Percentiles rank a stretch among this genome's conserved stretches.
phyloP scores from a whole-genome alignment of 2,888 invertebrate species.

The Liodrosophila aerea region DNA sequence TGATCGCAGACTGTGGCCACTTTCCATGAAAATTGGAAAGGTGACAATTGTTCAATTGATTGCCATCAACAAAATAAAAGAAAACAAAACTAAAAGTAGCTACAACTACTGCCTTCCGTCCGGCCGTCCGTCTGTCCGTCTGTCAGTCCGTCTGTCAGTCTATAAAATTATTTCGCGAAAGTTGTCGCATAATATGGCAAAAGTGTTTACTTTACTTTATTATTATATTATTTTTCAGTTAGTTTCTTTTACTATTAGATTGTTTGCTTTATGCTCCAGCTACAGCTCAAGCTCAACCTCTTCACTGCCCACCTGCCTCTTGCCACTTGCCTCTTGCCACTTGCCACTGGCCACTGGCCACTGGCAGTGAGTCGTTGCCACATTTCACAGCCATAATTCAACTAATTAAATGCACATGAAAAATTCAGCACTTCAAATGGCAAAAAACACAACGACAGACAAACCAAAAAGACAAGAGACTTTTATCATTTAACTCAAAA shows the following conservation, averaged over 20 bases:
- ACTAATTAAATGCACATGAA: slow-evolving; percentile 79
- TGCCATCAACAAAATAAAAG: slow-evolving; percentile 23
- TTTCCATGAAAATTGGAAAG: slow-evolving; percentile 50
- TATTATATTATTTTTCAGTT: slow-evolving; percentile 59
- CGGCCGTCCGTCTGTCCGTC: slow-evolving; percentile 34
- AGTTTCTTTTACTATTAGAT: slow-evolving; percentile 71
- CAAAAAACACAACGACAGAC: slow-evolving; percentile 58
- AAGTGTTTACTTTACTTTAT: slow-evolving; percentile 66
- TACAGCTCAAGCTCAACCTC: slow-evolving; percentile 10
- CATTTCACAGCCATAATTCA: slow-evolving; percentile 77
- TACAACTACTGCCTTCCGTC: slow-evolving; percentile 9
- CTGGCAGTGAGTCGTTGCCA: slow-evolving; percentile 55
- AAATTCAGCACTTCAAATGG: slow-evolving; percentile 77
- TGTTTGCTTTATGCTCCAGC: slow-evolving; percentile 56
- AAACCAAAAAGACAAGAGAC: slow-evolving; percentile 13
- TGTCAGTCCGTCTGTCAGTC: slow-evolving; percentile 42
- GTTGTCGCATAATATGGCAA: slow-evolving; percentile 77
- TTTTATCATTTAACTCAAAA: slow-evolving; percentile 42
- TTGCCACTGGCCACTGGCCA: slow-evolving; percentile 10
- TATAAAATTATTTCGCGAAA: slow-evolving; percentile 68
- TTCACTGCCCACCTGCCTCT: slow-evolving; percentile 1
- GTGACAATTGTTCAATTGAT: slow-evolving; percentile 60
- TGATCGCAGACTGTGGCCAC: slow-evolving; percentile 15
- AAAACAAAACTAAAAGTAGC: slow-evolving; percentile 9
- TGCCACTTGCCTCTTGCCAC: slow-evolving; percentile 3